phyloP scores from a whole-genome alignment of 2,113 vertebrate species.

The Dolichotis patagonum region DNA sequence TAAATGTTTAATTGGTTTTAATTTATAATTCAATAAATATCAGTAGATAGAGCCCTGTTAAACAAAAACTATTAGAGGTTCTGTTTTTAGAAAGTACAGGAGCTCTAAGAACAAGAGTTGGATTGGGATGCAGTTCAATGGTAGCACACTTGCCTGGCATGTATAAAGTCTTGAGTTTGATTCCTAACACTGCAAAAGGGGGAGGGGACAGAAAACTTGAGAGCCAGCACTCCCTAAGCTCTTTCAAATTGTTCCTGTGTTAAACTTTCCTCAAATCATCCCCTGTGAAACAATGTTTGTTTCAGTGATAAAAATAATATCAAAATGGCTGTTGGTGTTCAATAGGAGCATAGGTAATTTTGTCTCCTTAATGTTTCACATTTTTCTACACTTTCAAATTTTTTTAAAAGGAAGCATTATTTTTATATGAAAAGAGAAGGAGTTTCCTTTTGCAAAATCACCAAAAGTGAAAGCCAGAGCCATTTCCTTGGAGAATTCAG shows the following conservation, averaged over 20 bases:
- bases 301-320: not conserved
- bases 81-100: constrained; percentile 41
- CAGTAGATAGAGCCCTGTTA: not conserved
- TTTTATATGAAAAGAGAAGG: constrained; percentile 51
- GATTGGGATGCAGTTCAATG: not conserved
- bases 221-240: not conserved
- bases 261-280: constrained; percentile 20
- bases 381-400: not conserved
- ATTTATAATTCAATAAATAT: constrained; percentile 23
- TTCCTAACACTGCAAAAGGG: not conserved
- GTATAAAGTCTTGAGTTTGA: not conserved
- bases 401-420: constrained; percentile 1
- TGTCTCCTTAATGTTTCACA: not conserved
- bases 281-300: not conserved
- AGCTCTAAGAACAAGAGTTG: not conserved
- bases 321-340: not conserved
- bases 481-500: not conserved
- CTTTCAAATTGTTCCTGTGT: not conserved
- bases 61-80: not conserved
- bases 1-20: not conserved
- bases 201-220: not conserved
- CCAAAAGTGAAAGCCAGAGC: constrained; percentile 48
- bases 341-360: not conserved
- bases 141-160: not conserved
- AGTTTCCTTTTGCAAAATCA: constrained; percentile 53